These are phyloP conservation scores for Lasaia peninsularis DNA, from an alignment of 1,140 invertebrate species.

Conservation along the genomic window DNA sequence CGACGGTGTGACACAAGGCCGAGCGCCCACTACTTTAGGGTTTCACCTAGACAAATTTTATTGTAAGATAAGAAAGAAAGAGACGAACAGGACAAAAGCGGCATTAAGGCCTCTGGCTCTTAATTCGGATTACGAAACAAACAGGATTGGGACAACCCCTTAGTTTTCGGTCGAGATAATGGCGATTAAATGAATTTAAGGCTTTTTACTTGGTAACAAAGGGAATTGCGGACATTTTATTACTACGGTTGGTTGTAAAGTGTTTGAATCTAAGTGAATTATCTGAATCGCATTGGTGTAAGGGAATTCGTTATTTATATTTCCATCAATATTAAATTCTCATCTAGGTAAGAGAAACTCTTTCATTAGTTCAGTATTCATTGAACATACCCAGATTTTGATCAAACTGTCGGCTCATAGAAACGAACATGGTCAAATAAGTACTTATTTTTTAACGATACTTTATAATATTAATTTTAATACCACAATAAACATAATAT, in stretches of 20 bases:
- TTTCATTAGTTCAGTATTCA: too few species aligned
- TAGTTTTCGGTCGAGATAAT: conserved; percentile 56
- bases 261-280: conserved; percentile 22
- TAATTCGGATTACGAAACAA: conserved; percentile 57
- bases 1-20: conserved; percentile 32
- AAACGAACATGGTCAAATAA: too few species aligned
- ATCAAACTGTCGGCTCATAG: too few species aligned
- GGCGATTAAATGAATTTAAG: conserved; percentile 61
- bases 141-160: conserved; percentile 35
- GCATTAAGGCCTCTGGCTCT: conserved; percentile 53
- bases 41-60: conserved; percentile 69
- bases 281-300: conserved; percentile 12
- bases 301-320: not conserved
- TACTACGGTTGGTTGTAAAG: conserved; percentile 29
- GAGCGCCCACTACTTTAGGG: conserved; percentile 47
- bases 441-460: too few species aligned
- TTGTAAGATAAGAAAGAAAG: conserved; percentile 65
- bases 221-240: conserved; percentile 35
- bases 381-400: too few species aligned
- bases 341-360: not conserved
- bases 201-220: conserved; percentile 29
- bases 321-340: not conserved
- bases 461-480: too few species aligned
- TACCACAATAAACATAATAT: too few species aligned
- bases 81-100: conserved; percentile 47